These are phyloP conservation scores for Cataglyphis cursor DNA, from an alignment of 2,888 invertebrate genomes.

Conservation along the genomic window DNA sequence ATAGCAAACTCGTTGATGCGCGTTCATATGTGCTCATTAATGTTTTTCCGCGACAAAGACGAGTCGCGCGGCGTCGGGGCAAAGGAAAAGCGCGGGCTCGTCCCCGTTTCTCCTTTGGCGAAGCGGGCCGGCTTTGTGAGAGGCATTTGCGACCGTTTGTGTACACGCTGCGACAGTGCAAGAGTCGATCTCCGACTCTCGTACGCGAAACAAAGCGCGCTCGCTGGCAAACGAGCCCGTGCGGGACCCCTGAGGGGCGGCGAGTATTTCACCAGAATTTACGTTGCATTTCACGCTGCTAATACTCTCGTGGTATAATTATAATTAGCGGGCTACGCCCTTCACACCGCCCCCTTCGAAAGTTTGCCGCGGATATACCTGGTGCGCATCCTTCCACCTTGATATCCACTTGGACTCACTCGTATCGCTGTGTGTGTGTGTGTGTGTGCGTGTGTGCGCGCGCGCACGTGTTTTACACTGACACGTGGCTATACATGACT, in stretches of 20 bases:
- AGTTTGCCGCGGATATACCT: conserved; percentile 62
- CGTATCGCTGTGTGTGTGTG: neutral
- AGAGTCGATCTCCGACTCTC: conserved; percentile 67
- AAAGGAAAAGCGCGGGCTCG: conserved; percentile 59
- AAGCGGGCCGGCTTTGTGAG: conserved; percentile 52
- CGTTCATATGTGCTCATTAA: conserved; percentile 51
- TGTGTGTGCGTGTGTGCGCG: neutral
- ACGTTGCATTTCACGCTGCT: conserved; percentile 86
- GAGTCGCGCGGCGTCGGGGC: conserved; percentile 9
- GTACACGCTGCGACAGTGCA: conserved; percentile 64
- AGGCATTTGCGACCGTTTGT: conserved; percentile 63
- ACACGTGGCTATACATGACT: neutral
- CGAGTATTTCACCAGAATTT: conserved; percentile 84
- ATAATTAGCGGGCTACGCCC: conserved; percentile 86
- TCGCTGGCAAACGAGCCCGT: conserved; percentile 71
- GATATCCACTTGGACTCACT: conserved; percentile 63
- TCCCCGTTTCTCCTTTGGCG: conserved; percentile 66
- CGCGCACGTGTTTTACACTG: too few relatives aligned
- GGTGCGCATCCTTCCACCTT: conserved; percentile 73
- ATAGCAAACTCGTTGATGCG: conserved; percentile 27
- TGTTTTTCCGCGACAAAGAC: conserved; percentile 56
- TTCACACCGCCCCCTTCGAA: conserved; percentile 83
- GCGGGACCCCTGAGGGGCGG: conserved; percentile 75
- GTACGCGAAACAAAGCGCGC: conserved; percentile 68
- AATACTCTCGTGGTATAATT: conserved; percentile 86